These are phyloP conservation scores for Champsocephalus esox DNA, from an alignment of 2,797 vertebrate genomes.

Conservation along the genomic window DNA sequence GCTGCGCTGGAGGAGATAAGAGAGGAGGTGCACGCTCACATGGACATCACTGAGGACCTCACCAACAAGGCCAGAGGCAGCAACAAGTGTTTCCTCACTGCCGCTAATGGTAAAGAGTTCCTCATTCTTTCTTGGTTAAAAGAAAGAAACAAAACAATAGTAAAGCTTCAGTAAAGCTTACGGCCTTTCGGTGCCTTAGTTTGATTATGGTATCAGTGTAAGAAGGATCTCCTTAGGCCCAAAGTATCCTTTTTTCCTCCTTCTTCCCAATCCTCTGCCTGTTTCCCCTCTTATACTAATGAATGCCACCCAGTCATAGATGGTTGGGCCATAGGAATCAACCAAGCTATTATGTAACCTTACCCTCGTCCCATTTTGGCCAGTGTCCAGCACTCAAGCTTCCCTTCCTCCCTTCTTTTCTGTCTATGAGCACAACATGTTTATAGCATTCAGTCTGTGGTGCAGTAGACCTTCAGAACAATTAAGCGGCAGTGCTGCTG, in stretches of 20 bases:
- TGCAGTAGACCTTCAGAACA: not conserved
- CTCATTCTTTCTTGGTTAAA: slow-evolving; percentile 5
- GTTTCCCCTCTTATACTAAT: slow-evolving; percentile 26
- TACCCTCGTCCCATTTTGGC: slow-evolving; percentile 56
- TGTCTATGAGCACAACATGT: slow-evolving; percentile 2
- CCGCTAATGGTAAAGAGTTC: slow-evolving; percentile 89
- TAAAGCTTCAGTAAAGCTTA: not conserved
- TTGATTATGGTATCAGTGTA: slow-evolving; percentile 2
- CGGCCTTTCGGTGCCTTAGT: not conserved
- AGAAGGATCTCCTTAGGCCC: slow-evolving; percentile 26
- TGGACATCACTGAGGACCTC: slow-evolving; percentile 96
- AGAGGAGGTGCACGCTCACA: slow-evolving; percentile 93
- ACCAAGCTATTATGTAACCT: slow-evolving; percentile 61
- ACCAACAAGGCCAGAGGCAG: slow-evolving; percentile 95
- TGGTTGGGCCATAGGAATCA: slow-evolving; percentile 51
- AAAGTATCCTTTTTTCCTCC: slow-evolving; percentile 12
- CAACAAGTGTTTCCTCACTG: slow-evolving; percentile 94
- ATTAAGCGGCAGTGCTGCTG: not conserved
- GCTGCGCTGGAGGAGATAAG: slow-evolving; percentile 92
- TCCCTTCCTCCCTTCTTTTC: slow-evolving; percentile 24
- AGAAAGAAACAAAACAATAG: not conserved
- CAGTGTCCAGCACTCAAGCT: slow-evolving; percentile 40
- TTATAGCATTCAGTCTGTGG: not conserved
- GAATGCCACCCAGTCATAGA: slow-evolving; percentile 67
- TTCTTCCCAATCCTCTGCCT: slow-evolving; percentile 15